Evolutionary conservation across 2,113 vertebrate species (phyloP).

Genomic region (Ramphastos sulfuratus): DNA sequence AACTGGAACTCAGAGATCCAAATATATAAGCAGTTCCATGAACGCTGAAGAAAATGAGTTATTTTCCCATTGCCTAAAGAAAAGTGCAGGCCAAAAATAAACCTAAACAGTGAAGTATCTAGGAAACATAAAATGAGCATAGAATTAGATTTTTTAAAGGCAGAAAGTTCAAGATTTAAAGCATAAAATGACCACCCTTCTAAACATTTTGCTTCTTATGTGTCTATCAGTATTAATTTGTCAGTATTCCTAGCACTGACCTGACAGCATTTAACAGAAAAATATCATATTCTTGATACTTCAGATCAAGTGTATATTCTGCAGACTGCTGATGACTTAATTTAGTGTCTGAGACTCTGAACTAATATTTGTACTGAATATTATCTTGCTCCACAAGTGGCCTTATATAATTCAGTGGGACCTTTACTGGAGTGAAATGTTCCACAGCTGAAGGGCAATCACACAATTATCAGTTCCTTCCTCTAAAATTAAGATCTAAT

Average conservation of each 20-base stretch:
- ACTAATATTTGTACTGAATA: constrained; percentile 2
- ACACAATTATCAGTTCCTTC: constrained; percentile 47
- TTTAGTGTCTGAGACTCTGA: neutral
- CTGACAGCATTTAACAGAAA: neutral
- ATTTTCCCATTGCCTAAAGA: neutral
- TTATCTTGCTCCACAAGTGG: neutral
- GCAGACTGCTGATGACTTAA: neutral
- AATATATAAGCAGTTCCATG: neutral
- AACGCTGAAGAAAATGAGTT: neutral
- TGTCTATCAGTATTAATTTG: neutral
- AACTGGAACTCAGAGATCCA: neutral
- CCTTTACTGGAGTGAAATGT: constrained; percentile 19
- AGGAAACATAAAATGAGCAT: neutral
- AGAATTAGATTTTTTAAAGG: neutral
- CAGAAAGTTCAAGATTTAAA: neutral
- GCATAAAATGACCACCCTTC: neutral
- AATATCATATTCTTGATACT: neutral
- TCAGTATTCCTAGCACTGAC: neutral
- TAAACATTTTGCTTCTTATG: neutral
- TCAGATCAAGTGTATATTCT: neutral
- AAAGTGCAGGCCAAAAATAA: neutral
- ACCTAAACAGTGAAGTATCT: neutral
- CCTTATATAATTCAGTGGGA: neutral
- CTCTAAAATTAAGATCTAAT: constrained; percentile 49
- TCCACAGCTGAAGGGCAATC: constrained; percentile 26